phyloP scores from a whole-genome alignment of 2,888 invertebrate species.

The Cylindroiulus punctatus region DNA sequence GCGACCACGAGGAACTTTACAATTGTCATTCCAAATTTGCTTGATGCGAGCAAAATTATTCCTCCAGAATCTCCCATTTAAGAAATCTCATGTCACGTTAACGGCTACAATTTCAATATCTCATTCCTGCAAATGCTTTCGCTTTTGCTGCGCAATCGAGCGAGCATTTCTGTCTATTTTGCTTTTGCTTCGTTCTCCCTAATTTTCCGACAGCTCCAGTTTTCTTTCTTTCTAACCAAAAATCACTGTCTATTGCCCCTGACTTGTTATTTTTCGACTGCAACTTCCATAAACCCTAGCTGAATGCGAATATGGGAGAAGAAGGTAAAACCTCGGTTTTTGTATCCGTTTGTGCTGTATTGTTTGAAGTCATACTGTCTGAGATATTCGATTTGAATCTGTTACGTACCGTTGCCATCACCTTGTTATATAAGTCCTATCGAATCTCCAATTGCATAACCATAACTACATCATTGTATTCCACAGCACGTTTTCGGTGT shows the following conservation, averaged over 20 bases:
- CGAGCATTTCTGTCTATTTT: not conserved
- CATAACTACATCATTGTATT: no score
- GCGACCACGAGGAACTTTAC: not conserved
- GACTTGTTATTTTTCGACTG: conserved; percentile 18
- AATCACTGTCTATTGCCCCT: not conserved
- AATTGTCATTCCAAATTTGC: not conserved
- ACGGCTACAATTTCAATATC: not conserved
- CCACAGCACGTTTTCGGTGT: no score
- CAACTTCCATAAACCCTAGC: not conserved
- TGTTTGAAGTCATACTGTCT: conserved; percentile 2
- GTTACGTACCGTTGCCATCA: not conserved
- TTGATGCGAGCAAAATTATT: no score
- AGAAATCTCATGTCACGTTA: not conserved
- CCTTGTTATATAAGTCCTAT: not conserved
- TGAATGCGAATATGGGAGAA: conserved; percentile 23
- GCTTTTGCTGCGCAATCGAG: not conserved
- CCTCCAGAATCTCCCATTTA: not conserved
- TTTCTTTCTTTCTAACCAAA: not conserved
- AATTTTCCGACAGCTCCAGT: not conserved
- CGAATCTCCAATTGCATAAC: not conserved
- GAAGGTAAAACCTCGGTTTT: conserved; percentile 42
- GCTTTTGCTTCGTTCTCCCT: not conserved
- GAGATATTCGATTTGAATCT: not conserved
- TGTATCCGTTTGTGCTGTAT: not conserved
- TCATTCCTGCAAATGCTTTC: not conserved